Evolutionary conservation across 2,113 vertebrate species (phyloP).

Genomic region (Xiphophorus couchianus): DNA sequence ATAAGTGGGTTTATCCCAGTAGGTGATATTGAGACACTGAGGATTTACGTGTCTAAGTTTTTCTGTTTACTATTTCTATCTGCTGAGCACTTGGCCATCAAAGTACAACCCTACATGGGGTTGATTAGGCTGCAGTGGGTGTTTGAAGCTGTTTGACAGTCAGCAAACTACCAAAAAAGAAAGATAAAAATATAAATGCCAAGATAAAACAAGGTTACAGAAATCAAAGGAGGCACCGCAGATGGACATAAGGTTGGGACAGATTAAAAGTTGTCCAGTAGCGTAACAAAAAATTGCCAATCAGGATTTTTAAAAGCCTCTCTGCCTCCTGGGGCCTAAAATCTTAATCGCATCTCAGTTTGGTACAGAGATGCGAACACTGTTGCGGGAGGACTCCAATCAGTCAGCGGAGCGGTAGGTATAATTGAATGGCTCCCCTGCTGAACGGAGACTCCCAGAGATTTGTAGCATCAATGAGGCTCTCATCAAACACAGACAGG

Average conservation of each 20-base stretch:
- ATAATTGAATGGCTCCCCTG: slow-evolving; percentile 65
- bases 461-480: slow-evolving; percentile 60
- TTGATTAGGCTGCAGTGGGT: slow-evolving; percentile 36
- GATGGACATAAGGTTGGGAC: slow-evolving; percentile 44
- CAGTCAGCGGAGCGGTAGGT: slow-evolving; percentile 48
- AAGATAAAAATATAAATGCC: slow-evolving; percentile 11
- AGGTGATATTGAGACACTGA: not conserved
- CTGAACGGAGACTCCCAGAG: slow-evolving; percentile 61
- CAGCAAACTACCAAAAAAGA: slow-evolving; percentile 1
- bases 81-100: slow-evolving; percentile 15
- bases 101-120: slow-evolving; percentile 31
- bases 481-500: slow-evolving; percentile 52
- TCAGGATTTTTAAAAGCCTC: slow-evolving; percentile 64
- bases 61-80: slow-evolving; percentile 7
- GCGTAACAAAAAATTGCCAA: slow-evolving; percentile 67
- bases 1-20: not conserved
- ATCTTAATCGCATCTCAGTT: slow-evolving; percentile 56
- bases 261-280: slow-evolving; percentile 66
- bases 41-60: slow-evolving; percentile 5
- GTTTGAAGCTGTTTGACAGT: slow-evolving; percentile 21
- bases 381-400: slow-evolving; percentile 65
- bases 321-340: slow-evolving; percentile 54
- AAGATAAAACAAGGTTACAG: slow-evolving; percentile 63
- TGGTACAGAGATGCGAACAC: slow-evolving; percentile 61
- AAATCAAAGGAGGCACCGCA: slow-evolving; percentile 53